Conservation (phyloP, 2,888 invertebrate genomes). For the Andrena marginata region DNA sequence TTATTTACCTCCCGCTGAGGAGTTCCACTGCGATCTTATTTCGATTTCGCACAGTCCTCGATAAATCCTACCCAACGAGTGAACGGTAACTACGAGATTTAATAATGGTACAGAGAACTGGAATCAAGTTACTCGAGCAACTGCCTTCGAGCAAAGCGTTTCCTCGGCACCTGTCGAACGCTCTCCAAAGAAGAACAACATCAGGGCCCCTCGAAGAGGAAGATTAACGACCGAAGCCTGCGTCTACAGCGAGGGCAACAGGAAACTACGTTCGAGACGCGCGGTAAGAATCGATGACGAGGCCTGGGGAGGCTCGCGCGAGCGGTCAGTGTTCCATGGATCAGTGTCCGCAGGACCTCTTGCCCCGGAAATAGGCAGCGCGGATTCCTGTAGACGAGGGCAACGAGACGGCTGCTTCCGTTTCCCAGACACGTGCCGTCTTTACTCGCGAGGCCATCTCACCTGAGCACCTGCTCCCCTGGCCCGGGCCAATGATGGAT, state of each 20-base stretch:
- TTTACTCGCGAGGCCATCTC: constrained; percentile 33
- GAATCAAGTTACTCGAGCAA: background rate
- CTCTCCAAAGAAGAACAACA: constrained; percentile 15
- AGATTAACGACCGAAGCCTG: constrained; percentile 64
- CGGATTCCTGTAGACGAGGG: constrained; percentile 26
- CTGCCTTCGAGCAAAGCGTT: background rate
- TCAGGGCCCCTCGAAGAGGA: constrained; percentile 33
- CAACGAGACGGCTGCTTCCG: constrained; percentile 61
- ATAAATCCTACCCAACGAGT: too few species aligned
- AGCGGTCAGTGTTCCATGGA: constrained; percentile 40
- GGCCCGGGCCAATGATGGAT: constrained; percentile 53
- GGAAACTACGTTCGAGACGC: constrained; percentile 56
- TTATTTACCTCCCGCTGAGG: too few species aligned
- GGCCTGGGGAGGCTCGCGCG: background rate
- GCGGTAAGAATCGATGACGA: constrained; percentile 29
- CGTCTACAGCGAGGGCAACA: constrained; percentile 27
- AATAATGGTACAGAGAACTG: background rate
- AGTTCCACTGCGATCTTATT: too few species aligned
- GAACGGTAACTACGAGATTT: background rate
- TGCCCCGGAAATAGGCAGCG: constrained; percentile 59
- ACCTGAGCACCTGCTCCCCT: constrained; percentile 48
- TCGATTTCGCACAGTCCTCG: too few species aligned
- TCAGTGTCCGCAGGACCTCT: background rate
- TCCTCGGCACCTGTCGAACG: constrained; percentile 8
- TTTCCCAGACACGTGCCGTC: constrained; percentile 71